Conservation (phyloP, 2,797 vertebrate species). For the Hipposideros larvatus region DNA sequence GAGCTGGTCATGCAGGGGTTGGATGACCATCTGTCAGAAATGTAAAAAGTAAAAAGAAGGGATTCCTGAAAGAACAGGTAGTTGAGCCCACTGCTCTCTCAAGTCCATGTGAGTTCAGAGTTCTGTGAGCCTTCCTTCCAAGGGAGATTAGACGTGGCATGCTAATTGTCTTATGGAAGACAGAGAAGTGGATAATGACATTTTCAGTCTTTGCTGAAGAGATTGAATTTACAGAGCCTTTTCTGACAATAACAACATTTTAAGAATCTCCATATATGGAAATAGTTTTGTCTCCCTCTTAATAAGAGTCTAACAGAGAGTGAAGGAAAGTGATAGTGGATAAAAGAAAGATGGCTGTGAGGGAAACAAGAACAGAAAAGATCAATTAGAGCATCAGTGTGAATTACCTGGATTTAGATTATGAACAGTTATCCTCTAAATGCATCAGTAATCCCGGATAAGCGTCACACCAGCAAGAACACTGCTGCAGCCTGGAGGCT, state of each 20-base stretch:
- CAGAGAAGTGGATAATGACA: background rate
- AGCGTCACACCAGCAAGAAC: background rate
- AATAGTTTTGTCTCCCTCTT: conserved; percentile 5
- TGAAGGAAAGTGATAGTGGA: background rate
- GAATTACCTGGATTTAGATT: background rate
- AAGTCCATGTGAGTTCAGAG: background rate
- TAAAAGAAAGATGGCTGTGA: background rate
- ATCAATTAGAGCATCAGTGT: background rate
- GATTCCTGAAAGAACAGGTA: background rate
- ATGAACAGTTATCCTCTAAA: background rate
- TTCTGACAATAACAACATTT: conserved; percentile 2
- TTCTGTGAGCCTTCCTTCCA: conserved; percentile 5
- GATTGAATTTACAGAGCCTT: background rate
- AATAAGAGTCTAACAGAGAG: background rate
- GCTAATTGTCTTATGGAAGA: background rate
- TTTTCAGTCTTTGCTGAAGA: conserved; percentile 31
- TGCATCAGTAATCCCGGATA: background rate
- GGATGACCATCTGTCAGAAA: background rate
- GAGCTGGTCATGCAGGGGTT: background rate
- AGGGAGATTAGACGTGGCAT: background rate
- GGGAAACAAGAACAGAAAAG: background rate
- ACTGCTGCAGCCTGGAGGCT: background rate
- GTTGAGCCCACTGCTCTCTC: background rate
- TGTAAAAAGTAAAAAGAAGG: background rate
- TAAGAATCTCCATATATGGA: conserved; percentile 33